Evolutionary conservation across 2,888 invertebrate genomes (phyloP).

Genomic region (Subacronicta megacephala): DNA sequence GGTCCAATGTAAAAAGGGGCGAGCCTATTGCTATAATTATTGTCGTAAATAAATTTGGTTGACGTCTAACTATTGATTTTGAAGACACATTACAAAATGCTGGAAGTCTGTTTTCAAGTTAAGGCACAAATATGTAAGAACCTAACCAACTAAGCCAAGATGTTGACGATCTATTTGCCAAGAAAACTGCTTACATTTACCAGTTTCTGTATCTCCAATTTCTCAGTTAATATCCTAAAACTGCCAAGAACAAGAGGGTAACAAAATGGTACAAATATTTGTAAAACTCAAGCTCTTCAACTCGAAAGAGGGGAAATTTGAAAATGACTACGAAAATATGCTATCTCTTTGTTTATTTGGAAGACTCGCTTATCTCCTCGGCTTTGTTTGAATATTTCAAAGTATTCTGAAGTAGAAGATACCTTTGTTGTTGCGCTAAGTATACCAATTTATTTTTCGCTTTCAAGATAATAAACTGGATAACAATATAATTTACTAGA

Average conservation of each 20-base stretch:
- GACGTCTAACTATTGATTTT: too few species aligned
- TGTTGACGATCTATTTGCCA: too few species aligned
- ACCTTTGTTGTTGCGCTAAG: background rate
- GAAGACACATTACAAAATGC: too few species aligned
- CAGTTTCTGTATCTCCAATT: background rate
- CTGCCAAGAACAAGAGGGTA: background rate
- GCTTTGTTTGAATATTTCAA: conserved; percentile 6
- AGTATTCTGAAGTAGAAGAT: background rate
- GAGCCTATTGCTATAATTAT: too few species aligned
- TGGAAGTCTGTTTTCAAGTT: too few species aligned
- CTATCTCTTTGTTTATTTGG: conserved; percentile 6
- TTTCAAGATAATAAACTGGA: too few species aligned
- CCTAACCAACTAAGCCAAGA: too few species aligned
- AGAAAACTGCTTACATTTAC: background rate
- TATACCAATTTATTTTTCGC: background rate
- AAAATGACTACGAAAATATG: background rate
- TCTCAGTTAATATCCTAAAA: conserved; percentile 1
- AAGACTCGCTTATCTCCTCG: conserved; percentile 5
- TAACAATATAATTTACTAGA: too few species aligned
- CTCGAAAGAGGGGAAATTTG: conserved; percentile 3
- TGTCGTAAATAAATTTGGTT: too few species aligned
- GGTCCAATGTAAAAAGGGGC: too few species aligned
- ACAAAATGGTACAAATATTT: conserved; percentile 33
- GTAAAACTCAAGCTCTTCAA: conserved; percentile 9
- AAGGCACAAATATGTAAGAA: too few species aligned